phyloP scores from a whole-genome alignment of 2,113 vertebrate genomes.

The Actinemys pallida region DNA sequence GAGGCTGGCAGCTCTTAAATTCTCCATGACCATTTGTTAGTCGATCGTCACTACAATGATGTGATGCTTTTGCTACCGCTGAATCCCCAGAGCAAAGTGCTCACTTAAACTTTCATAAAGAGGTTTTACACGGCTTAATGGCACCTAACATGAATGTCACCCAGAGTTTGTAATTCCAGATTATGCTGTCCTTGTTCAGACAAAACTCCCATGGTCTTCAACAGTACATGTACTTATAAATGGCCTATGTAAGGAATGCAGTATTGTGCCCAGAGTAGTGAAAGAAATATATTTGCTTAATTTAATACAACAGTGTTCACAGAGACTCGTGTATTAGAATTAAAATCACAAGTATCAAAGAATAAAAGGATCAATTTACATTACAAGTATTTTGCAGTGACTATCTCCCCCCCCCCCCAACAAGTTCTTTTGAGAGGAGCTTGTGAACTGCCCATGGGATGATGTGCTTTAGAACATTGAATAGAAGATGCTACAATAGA shows the following conservation, averaged over 20 bases:
- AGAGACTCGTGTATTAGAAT: not conserved
- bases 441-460: not conserved
- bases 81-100: not conserved
- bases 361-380: not conserved
- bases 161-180: fast-evolving
- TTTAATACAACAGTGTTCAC: not conserved
- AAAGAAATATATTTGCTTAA: not conserved
- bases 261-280: fast-evolving
- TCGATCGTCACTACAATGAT: fast-evolving
- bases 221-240: not conserved
- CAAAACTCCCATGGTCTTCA: not conserved
- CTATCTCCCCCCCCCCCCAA: not conserved
- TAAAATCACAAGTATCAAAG: not conserved
- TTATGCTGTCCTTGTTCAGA: not conserved
- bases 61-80: not conserved
- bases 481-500: not conserved
- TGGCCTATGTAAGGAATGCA: fast-evolving
- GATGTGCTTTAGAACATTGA: not conserved
- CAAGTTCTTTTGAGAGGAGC: not conserved
- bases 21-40: fast-evolving
- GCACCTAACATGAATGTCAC: not conserved
- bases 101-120: not conserved
- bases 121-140: not conserved
- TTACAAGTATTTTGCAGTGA: fast-evolving
- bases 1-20: fast-evolving